Evolutionary conservation across 1,140 invertebrate species (phyloP).

Genomic region (Aethina tumida): DNA sequence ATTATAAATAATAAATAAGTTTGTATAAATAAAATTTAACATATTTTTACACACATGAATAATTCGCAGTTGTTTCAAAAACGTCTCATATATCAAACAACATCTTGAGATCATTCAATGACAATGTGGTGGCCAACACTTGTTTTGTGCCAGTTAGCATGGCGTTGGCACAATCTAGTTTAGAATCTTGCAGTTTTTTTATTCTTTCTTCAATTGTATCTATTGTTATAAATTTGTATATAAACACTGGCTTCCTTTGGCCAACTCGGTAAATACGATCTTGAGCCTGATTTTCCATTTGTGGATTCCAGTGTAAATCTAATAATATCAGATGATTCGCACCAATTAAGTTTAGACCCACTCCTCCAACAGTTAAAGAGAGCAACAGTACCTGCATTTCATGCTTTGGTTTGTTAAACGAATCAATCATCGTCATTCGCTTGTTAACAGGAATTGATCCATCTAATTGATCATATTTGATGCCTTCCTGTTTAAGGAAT

Average conservation of each 20-base stretch:
- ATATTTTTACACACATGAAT: too few species aligned
- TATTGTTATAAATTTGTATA: slow-evolving; percentile 76
- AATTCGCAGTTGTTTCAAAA: too few species aligned
- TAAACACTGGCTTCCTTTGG: slow-evolving; percentile 66
- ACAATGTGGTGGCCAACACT: slow-evolving; percentile 51
- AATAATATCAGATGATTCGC: slow-evolving; percentile 83
- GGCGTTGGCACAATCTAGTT: slow-evolving; percentile 66
- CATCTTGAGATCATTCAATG: slow-evolving; percentile 66
- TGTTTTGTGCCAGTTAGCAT: slow-evolving; percentile 58
- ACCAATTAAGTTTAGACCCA: slow-evolving; percentile 82
- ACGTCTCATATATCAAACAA: slow-evolving; percentile 64
- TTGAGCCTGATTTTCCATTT: slow-evolving; percentile 83
- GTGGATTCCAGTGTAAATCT: slow-evolving; percentile 94
- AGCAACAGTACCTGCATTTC: slow-evolving; percentile 58
- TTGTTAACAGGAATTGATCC: slow-evolving; percentile 54
- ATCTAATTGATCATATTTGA: slow-evolving; percentile 52
- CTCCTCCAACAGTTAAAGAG: slow-evolving; percentile 81
- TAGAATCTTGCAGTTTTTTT: slow-evolving; percentile 64
- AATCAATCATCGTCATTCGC: slow-evolving; percentile 51
- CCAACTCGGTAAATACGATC: slow-evolving; percentile 87
- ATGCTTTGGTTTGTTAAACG: slow-evolving; percentile 56
- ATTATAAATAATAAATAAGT: too few species aligned
- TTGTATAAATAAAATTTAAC: too few species aligned
- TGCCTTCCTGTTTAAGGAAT: slow-evolving; percentile 43
- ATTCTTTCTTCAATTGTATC: slow-evolving; percentile 83